Evolutionary conservation across 2,888 invertebrate species (phyloP), one percentile per base, ranked within the genome.

Genomic region (Electrophaes corylata): DNA sequence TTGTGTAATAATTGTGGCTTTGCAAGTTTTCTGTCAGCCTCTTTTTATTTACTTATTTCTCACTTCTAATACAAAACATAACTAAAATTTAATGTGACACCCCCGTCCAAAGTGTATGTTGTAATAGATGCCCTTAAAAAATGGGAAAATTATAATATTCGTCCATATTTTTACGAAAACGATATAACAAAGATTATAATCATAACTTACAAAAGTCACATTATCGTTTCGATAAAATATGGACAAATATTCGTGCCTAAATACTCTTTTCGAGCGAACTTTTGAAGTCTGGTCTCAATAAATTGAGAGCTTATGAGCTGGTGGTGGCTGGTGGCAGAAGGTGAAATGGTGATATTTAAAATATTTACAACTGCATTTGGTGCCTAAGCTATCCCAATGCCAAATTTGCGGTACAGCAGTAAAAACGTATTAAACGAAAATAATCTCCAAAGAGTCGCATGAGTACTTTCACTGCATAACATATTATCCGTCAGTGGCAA

Each of bases 41-140:
- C 51, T 50, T 74, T 56, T 73, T 71, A 65, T 65, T 62, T 64
- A 70, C 53, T 72, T 64, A 71, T 65, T 66, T 69, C 70, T 68
- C 66, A 75, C 65, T 71, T 76, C 65, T 72, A 72, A 52, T 58
- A 58, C 66, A 73, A 47, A 73, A 56, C 41, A 60, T 60, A 41
- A 52, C 69, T 66, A 71, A 78, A 72, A 65, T 6, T 72, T 59
- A 67, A 72, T 78, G 73, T 81, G 72, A 78, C 79, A 80, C 77
- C 75, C 60, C 75, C 70, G 75, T 74, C 73, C 78, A 70, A 69
- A 72, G 58, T 83, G 64, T 79, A 79, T 84, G 83, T 84, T 78
- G 83, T 84, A 65, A 71, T 77, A 71, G 73, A 37, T 72, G 69
- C 70, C 70, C 35, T 56, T 26, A 14, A 6, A 10, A 45, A 33